A percentile compares a stretch with the other conserved stretches of the same genome.
These are phyloP conservation scores for Lysandra bellargus DNA, from an alignment of 2,888 invertebrate genomes.

Conservation along the genomic window DNA sequence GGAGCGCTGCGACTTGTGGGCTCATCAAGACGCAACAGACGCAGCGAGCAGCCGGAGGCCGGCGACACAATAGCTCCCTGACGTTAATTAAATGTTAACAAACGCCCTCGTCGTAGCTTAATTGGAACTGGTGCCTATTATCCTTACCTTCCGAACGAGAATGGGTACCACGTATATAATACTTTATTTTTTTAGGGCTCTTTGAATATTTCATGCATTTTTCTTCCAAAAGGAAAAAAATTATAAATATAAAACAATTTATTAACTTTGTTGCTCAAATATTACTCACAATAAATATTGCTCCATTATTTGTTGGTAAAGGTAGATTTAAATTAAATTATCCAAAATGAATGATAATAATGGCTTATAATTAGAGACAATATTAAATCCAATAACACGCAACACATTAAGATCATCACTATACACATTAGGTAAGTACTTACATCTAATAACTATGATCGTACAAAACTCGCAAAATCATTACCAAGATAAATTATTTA, in stretches of 20 bases:
- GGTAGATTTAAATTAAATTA: too few species aligned
- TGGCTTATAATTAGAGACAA: too few species aligned
- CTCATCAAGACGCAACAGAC: slow-evolving; percentile 59
- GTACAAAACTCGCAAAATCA: background rate
- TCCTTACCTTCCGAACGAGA: slow-evolving; percentile 75
- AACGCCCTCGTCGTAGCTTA: slow-evolving; percentile 79
- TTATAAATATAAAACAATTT: too few species aligned
- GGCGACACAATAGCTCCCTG: slow-evolving; percentile 74
- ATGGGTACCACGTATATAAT: slow-evolving; percentile 68
- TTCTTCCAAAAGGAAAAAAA: too few species aligned
- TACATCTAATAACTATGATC: background rate
- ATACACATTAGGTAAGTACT: too few species aligned
- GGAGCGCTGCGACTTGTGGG: slow-evolving; percentile 63
- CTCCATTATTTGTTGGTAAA: too few species aligned
- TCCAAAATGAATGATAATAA: too few species aligned
- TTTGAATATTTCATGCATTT: slow-evolving; percentile 28
- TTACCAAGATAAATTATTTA: too few species aligned
- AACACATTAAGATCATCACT: too few species aligned
- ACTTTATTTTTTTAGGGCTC: slow-evolving; percentile 49
- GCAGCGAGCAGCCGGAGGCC: slow-evolving; percentile 60
- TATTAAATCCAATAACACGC: too few species aligned
- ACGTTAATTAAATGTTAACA: slow-evolving; percentile 81
- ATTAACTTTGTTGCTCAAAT: background rate
- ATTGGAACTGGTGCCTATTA: slow-evolving; percentile 81
- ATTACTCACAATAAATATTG: too few species aligned